Evolutionary conservation across 2,113 vertebrate species (phyloP), one percentile per base, ranked within the genome.

Genomic region (Eonycteris spelaea): DNA sequence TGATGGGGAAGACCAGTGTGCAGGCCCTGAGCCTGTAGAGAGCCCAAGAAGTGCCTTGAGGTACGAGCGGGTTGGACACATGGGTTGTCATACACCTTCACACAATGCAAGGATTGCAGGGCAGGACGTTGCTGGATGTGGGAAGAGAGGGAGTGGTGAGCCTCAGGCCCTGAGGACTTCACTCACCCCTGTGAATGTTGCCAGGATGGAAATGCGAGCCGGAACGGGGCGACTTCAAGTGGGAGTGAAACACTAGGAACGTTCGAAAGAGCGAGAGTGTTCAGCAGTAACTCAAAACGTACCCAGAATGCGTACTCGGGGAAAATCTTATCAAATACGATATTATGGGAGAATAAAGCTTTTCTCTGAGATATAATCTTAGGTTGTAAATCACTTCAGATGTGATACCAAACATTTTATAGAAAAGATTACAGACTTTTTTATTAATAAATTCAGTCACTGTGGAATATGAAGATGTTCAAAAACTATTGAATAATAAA

Each of bases 351-450:
- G 83, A 93, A 67, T 38, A 57, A 3, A 68, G 5, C 5, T 91
- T 91, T 91, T 74, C 45, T 85, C 33, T 73, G 78, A 89, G 33
- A 68, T 88, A 77, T 15, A 83, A 45, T 45, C 63, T 48, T 77
- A 85, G 35, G 33, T 88, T 82, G 84, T 70, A 85, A 94, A 53
- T 89, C 45, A 35, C 77, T 95, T 90, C 57, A 73, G 21, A 48
- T 83, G 6, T 65, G 4, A 74, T 59, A 55, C 2, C 19, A 75
- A 79, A 86, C 6, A 0, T 70, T 75, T 90, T 48, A 18, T 35
- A 85, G 18, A 83, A 70, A 67, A 90, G 16, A 88, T 70, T 43
- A 85, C 13, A 94, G 16, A 33, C 13, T 30, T 82, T 85, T 96
- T 90, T n/a, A 77, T 83, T 48, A 67, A 38, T 80, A 65, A 70